Evolutionary conservation across 2,113 vertebrate genomes (phyloP), one percentile per base, ranked within the genome.

Genomic region (Glaucomys volans): DNA sequence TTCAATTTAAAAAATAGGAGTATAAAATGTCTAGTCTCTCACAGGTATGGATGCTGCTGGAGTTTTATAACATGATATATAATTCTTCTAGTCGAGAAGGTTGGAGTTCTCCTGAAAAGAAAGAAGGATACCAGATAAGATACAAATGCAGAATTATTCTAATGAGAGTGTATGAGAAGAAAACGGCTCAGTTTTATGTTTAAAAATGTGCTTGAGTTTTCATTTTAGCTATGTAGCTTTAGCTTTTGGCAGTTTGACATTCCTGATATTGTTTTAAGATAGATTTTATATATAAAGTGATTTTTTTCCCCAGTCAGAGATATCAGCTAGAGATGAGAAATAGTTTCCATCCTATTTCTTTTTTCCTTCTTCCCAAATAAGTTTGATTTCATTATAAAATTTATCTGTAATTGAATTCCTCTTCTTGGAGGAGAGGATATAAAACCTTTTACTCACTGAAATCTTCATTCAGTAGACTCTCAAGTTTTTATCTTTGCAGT

Each of bases 181-280:
- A 59, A 24, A 77, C 88, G 26, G 10, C 80, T 97, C 37, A 59
- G 20, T 20, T 87, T 95, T 77, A 35, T 82, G 67, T 72, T 57
- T 95, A 81, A 30, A 52, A 93, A 96, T 69, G 40, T 90, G 5
- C 18, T 50, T 83, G 4, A 76, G 44, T 85, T 95, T 88, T 93
- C 52, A 95, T 95, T 91, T 94, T 94, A 74, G 81, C 42, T 91
- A 52, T 91, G 30, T 54, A 93, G 40, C 20, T 92, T 84, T 93
- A 92, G 6, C 8, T 86, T 96, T 88, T 74, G 76, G 82, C 20
- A 93, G 50, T 37, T 95, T 97, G 80, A 80, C 30, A 92, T 84
- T 30, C 0, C 4, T 87, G 24, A 80, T 84, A 97, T 44, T 90
- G 42, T 90, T 97, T 94, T 84, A 75, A 94, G 40, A 91, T 57